These are phyloP conservation scores for Myrmecophaga tridactyla DNA, from an alignment of 2,113 vertebrate genomes.

Conservation along the genomic window DNA sequence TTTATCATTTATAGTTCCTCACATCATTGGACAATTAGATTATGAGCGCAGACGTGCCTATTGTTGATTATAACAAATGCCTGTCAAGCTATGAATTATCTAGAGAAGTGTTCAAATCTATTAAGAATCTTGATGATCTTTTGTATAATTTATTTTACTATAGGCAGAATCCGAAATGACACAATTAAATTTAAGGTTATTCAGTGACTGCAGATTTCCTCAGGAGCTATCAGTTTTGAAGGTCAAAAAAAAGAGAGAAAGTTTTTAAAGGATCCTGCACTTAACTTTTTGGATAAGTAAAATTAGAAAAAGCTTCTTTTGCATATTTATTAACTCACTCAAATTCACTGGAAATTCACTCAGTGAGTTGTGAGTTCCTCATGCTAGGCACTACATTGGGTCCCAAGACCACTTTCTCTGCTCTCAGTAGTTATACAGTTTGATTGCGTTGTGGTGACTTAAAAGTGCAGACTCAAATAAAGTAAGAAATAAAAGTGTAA, in stretches of 20 bases:
- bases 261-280: not conserved
- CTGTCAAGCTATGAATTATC: conserved; percentile 12
- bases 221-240: not conserved
- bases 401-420: not conserved
- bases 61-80: conserved; percentile 41
- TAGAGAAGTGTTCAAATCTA: not conserved
- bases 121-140: not conserved
- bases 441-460: not conserved
- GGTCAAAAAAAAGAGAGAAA: not conserved
- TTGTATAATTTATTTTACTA: conserved; percentile 45
- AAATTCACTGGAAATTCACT: not conserved
- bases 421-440: not conserved
- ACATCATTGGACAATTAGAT: conserved; percentile 12
- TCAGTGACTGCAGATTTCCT: not conserved
- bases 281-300: not conserved
- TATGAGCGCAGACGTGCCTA: not conserved
- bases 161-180: not conserved
- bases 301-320: not conserved
- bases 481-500: not conserved
- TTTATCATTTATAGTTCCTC: conserved; percentile 1
- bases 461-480: not conserved
- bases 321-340: not conserved
- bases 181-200: conserved; percentile 45
- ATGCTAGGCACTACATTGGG: not conserved
- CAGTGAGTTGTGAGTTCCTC: not conserved